Evolutionary conservation across 2,113 vertebrate genomes (phyloP).

Genomic region (Triplophysa rosa): DNA sequence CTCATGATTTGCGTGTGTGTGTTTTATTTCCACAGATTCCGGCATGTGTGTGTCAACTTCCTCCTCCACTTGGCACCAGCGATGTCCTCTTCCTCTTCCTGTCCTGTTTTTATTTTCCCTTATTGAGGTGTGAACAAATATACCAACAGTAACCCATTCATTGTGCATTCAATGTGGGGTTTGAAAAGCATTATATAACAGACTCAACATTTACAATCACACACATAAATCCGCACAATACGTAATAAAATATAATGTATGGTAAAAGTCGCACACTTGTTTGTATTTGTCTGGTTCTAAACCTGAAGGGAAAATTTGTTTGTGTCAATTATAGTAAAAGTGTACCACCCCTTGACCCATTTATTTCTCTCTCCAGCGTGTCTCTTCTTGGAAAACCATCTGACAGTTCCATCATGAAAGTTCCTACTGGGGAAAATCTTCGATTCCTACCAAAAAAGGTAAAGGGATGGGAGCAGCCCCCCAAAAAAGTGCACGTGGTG

Average conservation of each 20-base stretch:
- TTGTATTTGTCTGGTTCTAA: too few species aligned
- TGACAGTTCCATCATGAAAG: constrained; percentile 54
- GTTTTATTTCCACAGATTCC: constrained; percentile 39
- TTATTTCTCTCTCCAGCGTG: constrained; percentile 25
- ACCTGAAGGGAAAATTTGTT: too few species aligned
- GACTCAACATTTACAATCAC: background rate
- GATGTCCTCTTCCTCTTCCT: constrained; percentile 54
- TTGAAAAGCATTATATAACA: too few species aligned
- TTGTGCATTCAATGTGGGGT: too few species aligned
- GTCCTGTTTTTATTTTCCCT: constrained; percentile 41
- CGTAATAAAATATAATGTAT: too few species aligned
- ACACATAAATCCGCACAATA: background rate
- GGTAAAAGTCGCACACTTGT: background rate
- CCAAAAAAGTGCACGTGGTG: background rate
- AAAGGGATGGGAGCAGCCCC: background rate
- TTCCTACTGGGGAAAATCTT: constrained; percentile 55
- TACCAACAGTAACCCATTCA: background rate
- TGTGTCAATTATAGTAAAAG: background rate
- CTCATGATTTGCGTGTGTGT: background rate
- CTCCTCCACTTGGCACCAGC: constrained; percentile 44
- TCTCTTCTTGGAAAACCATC: constrained; percentile 53
- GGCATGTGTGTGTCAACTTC: constrained; percentile 49
- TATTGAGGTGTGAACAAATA: constrained; percentile 14
- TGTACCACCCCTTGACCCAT: background rate
- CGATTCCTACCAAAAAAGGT: constrained; percentile 52